These are phyloP conservation scores for Aleiodes alternator DNA, from an alignment of 2,888 invertebrate genomes.

Conservation along the genomic window DNA sequence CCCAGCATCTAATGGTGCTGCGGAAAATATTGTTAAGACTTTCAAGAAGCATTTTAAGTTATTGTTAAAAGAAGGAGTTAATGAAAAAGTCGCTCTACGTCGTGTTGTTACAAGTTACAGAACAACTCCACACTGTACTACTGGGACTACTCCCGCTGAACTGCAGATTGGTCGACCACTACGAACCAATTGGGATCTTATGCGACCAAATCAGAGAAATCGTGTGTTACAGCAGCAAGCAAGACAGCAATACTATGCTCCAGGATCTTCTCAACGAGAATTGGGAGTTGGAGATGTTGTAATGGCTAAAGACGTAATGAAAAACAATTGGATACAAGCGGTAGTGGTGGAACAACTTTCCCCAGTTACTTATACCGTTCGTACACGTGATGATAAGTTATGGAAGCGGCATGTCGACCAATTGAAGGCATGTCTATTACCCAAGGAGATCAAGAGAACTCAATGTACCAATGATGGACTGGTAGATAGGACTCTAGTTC, in stretches of 20 bases:
- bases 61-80: constrained; percentile 17
- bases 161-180: constrained; percentile 31
- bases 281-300: background rate
- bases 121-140: constrained; percentile 34
- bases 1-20: constrained; percentile 46
- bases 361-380: constrained; percentile 16
- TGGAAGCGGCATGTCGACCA: constrained; percentile 21
- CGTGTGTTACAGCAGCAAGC: constrained; percentile 2
- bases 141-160: constrained; percentile 46
- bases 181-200: background rate
- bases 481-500: constrained; percentile 5
- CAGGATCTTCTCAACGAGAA: background rate
- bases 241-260: constrained; percentile 20
- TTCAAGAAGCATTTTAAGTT: constrained; percentile 47
- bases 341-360: background rate
- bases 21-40: constrained; percentile 17
- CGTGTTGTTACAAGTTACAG: constrained; percentile 20
- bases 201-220: constrained; percentile 17
- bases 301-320: background rate
- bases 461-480: background rate
- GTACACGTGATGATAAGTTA: background rate
- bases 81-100: constrained; percentile 13
- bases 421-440: background rate
- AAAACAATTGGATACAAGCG: background rate
- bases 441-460: background rate